Conservation (phyloP, 2,113 vertebrate genomes). For the Morphnarchus princeps region DNA sequence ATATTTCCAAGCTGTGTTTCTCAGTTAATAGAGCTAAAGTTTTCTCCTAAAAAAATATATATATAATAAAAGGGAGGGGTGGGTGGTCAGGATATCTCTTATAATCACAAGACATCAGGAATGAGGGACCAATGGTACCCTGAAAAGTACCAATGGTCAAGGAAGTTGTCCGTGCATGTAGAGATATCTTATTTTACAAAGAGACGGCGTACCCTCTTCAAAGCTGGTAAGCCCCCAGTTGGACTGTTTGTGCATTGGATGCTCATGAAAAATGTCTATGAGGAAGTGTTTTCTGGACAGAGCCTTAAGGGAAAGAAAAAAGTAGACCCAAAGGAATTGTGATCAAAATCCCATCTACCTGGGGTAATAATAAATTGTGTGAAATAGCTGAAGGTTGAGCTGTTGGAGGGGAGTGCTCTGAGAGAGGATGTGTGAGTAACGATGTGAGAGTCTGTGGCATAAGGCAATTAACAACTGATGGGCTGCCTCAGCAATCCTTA, state of each 20-base stretch:
- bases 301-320: not conserved
- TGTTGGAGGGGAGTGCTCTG: not conserved
- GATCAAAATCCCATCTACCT: not conserved
- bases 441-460: not conserved
- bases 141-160: not conserved
- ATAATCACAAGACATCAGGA: not conserved
- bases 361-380: not conserved
- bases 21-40: too few relatives aligned
- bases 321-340: not conserved
- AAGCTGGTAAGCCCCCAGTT: not conserved
- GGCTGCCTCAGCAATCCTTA: not conserved
- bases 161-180: rapidly evolving
- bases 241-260: not conserved
- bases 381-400: not conserved
- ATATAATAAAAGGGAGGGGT: too few relatives aligned
- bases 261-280: not conserved
- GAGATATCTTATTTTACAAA: not conserved
- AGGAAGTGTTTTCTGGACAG: not conserved
- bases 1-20: not conserved
- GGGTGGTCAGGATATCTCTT: not conserved
- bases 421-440: not conserved
- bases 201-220: not conserved
- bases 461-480: not conserved
- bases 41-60: not conserved
- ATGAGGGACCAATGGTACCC: not conserved